These are phyloP conservation scores for Diplodus sargus DNA, from an alignment of 2,797 vertebrate species.

Conservation along the genomic window DNA sequence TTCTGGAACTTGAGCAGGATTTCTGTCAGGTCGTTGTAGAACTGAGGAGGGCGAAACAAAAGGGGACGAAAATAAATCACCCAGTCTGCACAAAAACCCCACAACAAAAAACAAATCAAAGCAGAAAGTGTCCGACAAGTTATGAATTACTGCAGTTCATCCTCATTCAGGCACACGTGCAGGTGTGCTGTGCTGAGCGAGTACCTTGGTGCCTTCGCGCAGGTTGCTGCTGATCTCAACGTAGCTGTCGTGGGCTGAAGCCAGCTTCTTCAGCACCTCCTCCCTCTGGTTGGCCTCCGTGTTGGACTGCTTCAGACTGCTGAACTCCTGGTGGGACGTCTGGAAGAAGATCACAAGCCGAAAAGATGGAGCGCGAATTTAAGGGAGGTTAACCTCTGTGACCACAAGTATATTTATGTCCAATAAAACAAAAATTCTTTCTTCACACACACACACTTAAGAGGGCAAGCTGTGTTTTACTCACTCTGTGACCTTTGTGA, in stretches of 20 bases:
- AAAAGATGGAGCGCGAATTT: not conserved
- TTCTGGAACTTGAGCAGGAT: slow-evolving; percentile 97
- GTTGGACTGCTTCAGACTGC: slow-evolving; percentile 96
- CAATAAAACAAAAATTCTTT: slow-evolving; percentile 8
- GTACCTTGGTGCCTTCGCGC: slow-evolving; percentile 97
- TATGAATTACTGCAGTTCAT: slow-evolving; percentile 33
- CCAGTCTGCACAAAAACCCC: slow-evolving; percentile 24
- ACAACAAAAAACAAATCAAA: slow-evolving; percentile 15
- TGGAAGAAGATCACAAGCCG: slow-evolving; percentile 58
- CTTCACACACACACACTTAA: not conserved
- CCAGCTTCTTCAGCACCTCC: slow-evolving; percentile 97
- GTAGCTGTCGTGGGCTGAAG: slow-evolving; percentile 97
- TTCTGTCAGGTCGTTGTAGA: slow-evolving; percentile 98
- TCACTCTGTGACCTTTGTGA: not conserved
- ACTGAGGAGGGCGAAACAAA: slow-evolving; percentile 79
- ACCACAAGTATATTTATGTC: slow-evolving; percentile 3
- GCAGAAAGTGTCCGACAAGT: slow-evolving; percentile 39
- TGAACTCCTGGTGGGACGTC: slow-evolving; percentile 96
- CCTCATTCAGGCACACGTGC: slow-evolving; percentile 9
- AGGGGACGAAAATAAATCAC: slow-evolving; percentile 54
- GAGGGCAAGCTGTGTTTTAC: not conserved
- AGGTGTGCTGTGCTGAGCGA: slow-evolving; percentile 31
- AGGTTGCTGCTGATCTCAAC: slow-evolving; percentile 96
- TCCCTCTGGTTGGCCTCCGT: slow-evolving; percentile 95
- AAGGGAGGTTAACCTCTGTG: not conserved